A percentile compares a stretch with the other conserved stretches of the same genome.
Conservation (phyloP, 2,797 vertebrate genomes). For the Pseudochirops cupreus region DNA sequence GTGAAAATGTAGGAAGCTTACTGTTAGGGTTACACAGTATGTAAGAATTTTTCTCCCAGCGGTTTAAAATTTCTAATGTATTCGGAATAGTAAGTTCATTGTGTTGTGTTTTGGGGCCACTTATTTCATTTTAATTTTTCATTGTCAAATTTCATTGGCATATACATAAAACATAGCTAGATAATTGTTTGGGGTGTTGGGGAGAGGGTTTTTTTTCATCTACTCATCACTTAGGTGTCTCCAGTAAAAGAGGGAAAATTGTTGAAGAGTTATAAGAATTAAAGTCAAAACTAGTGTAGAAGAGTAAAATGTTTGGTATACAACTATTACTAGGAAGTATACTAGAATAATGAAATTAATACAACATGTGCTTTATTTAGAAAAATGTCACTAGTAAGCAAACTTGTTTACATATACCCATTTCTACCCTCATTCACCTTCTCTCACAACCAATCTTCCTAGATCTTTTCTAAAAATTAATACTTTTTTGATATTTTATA, state of each 20-base stretch:
- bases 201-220: background rate
- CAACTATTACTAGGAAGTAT: background rate
- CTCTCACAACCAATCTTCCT: constrained; percentile 51
- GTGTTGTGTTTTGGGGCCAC: constrained; percentile 37
- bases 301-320: constrained; percentile 25
- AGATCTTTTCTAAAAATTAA: constrained; percentile 41
- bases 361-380: background rate
- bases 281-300: constrained; percentile 1
- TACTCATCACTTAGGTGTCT: constrained; percentile 36
- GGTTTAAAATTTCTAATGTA: constrained; percentile 19
- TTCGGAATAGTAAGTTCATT: constrained; percentile 60
- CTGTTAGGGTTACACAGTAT: constrained; percentile 50
- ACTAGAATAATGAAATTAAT: constrained; percentile 36
- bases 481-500: background rate
- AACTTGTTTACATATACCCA: constrained; percentile 31
- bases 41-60: constrained; percentile 49
- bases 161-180: background rate
- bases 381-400: constrained; percentile 36
- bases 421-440: constrained; percentile 17
- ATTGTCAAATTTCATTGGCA: constrained; percentile 40
- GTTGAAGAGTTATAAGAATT: constrained; percentile 37
- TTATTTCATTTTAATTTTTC: constrained; percentile 53
- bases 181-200: background rate
- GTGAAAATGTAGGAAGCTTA: constrained; percentile 37
- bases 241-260: constrained; percentile 19